These are phyloP conservation scores for Spea hammondii DNA, from an alignment of 2,797 vertebrate species.

Conservation along the genomic window DNA sequence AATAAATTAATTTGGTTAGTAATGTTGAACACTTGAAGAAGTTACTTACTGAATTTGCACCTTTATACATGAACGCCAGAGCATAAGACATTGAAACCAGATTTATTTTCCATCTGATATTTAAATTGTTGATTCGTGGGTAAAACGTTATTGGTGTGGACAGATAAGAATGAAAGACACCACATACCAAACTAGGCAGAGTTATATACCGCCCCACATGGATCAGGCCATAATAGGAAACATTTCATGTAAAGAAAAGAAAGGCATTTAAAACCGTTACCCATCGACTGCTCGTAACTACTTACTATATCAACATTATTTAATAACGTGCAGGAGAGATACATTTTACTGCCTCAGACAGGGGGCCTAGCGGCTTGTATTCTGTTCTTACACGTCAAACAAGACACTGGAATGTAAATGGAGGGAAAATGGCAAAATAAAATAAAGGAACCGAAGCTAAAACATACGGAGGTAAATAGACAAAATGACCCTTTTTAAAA, in stretches of 20 bases:
- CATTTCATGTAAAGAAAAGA: not conserved
- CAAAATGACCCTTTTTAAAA: not conserved
- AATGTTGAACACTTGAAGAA: too few relatives aligned
- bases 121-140: not conserved
- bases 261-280: not conserved
- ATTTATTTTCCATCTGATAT: too few relatives aligned
- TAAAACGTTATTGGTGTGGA: not conserved
- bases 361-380: not conserved
- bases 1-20: too few relatives aligned
- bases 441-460: not conserved
- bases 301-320: constrained; percentile 13
- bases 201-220: not conserved
- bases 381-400: constrained; percentile 3
- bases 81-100: too few relatives aligned
- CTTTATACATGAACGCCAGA: too few relatives aligned
- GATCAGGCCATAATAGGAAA: constrained; percentile 12
- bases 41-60: too few relatives aligned
- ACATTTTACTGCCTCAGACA: constrained; percentile 33
- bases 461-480: not conserved
- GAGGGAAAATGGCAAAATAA: not conserved
- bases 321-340: constrained; percentile 22
- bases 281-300: constrained; percentile 2
- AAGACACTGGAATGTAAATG: constrained; percentile 16
- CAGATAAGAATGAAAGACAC: not conserved
- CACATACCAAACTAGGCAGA: not conserved